Conservation (phyloP, 2,888 invertebrate genomes). For the Drymonia ruficornis region DNA sequence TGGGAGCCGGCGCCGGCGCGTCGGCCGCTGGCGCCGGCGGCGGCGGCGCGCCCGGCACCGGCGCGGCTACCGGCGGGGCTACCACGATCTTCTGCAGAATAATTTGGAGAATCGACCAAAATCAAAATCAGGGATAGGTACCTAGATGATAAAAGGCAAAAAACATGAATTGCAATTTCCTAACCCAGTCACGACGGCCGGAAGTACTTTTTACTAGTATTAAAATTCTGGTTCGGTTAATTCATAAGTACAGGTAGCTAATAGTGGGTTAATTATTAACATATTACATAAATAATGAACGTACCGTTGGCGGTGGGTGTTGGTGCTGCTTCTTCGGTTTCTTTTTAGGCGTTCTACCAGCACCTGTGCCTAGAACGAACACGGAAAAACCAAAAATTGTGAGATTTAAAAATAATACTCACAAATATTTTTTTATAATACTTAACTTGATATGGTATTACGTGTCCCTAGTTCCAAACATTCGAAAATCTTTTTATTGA, state of each 20-base stretch:
- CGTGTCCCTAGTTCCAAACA: slow-evolving; percentile 16
- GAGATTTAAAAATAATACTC: slow-evolving; percentile 10
- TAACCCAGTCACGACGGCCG: too few relatives aligned
- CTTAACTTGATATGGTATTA: slow-evolving; percentile 37
- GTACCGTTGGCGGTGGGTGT: slow-evolving; percentile 68
- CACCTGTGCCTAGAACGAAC: slow-evolving; percentile 63
- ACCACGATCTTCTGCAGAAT: slow-evolving; percentile 52
- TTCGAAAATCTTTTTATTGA: slow-evolving; percentile 13
- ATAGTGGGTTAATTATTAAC: neutral
- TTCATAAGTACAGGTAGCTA: neutral
- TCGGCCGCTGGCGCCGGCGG: slow-evolving; percentile 26
- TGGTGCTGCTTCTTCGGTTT: slow-evolving; percentile 72
- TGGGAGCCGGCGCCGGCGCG: slow-evolving; percentile 6
- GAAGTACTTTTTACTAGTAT: neutral
- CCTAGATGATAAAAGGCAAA: slow-evolving; percentile 1
- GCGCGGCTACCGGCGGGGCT: slow-evolving; percentile 31
- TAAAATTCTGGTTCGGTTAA: too few relatives aligned
- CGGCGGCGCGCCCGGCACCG: slow-evolving; percentile 18
- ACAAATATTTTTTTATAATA: slow-evolving; percentile 24
- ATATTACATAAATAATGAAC: slow-evolving; percentile 42
- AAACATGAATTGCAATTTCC: neutral
- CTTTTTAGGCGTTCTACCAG: slow-evolving; percentile 74
- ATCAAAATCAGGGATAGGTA: neutral
- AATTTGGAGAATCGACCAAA: slow-evolving; percentile 1
- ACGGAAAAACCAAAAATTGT: slow-evolving; percentile 20